Conservation (phyloP, 2,113 vertebrate species). For the Galbula dea region DNA sequence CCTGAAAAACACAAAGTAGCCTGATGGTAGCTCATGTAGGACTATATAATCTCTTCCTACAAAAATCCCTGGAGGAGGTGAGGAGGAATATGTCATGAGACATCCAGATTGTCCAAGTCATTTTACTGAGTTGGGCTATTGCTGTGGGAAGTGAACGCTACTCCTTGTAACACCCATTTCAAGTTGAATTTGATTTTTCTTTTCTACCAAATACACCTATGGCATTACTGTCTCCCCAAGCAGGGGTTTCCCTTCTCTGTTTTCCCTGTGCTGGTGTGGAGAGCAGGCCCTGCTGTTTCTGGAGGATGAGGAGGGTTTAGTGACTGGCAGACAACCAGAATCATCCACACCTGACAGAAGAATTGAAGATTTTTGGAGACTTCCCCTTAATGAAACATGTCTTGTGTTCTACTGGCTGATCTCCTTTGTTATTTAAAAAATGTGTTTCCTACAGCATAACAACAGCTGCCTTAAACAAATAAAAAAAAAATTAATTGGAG, state of each 20-base stretch:
- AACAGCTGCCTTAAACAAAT: not conserved
- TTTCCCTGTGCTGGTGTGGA: not conserved
- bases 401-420: not conserved
- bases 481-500: not conserved
- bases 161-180: not conserved
- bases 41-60: not conserved
- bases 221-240: not conserved
- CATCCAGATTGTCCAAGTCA: not conserved
- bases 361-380: not conserved
- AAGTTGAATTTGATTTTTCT: not conserved
- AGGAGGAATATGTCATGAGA: not conserved
- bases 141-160: not conserved
- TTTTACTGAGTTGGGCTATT: not conserved
- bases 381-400: not conserved
- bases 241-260: fast-evolving
- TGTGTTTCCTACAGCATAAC: not conserved
- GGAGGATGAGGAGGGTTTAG: not conserved
- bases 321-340: not conserved
- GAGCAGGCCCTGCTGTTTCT: not conserved
- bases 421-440: not conserved
- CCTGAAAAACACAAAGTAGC: not conserved
- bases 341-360: not conserved
- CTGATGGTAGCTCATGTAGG: not conserved
- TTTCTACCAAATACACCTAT: not conserved
- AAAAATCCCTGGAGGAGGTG: not conserved